A percentile compares a stretch with the other conserved stretches of the same genome.
Evolutionary conservation across 2,888 invertebrate genomes (phyloP).

Genomic region (Geotrupes spiniger): DNA sequence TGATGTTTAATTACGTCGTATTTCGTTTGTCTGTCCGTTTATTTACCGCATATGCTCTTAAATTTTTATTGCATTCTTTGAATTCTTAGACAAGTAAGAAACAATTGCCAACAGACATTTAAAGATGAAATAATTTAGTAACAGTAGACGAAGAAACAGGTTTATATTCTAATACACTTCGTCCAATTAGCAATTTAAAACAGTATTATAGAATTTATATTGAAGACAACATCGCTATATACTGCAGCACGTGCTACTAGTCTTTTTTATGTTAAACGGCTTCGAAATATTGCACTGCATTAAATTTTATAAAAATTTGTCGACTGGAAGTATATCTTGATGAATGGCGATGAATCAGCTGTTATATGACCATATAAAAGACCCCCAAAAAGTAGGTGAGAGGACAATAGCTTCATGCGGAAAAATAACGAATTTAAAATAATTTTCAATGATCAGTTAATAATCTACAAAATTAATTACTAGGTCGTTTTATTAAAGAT

Average conservation of each 20-base stretch:
- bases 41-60: no score
- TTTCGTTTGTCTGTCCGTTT: no score
- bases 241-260: slow-evolving; percentile 1
- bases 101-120: no score
- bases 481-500: background rate
- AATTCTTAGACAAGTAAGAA: no score
- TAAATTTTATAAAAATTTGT: background rate
- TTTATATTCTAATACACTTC: background rate
- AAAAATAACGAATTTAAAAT: background rate
- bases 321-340: background rate
- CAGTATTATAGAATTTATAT: slow-evolving; percentile 1
- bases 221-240: background rate
- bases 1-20: no score
- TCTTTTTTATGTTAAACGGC: background rate
- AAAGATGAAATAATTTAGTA: no score
- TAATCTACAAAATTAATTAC: background rate
- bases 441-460: background rate
- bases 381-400: no score
- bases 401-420: no score
- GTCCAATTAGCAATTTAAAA: slow-evolving; percentile 6
- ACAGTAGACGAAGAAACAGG: background rate
- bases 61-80: no score
- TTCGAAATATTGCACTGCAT: background rate
- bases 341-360: no score
- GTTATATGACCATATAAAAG: no score